Evolutionary conservation across 2,888 invertebrate genomes (phyloP), one percentile per base, ranked within the genome.

Genomic region (Pseudococcus viburni): DNA sequence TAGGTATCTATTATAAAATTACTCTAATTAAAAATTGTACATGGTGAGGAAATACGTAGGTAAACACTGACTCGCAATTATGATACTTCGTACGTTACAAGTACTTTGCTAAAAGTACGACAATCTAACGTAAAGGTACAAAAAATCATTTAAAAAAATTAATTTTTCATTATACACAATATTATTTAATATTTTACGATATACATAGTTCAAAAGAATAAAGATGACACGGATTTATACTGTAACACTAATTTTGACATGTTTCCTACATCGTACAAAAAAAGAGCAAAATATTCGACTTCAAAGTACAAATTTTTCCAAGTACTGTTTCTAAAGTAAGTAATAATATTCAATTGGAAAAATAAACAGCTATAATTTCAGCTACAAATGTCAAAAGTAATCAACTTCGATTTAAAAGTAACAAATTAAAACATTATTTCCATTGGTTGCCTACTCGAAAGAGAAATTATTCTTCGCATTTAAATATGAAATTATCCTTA

Each of bases 41-140:
- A 64, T 19, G 22, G 11, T 64, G 64, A 64, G 64, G 64, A 64
- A 64, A 64, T 64, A 8, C 64, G 64, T 64, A 12, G 59, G 55
- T 55, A 55, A 51, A 51, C 48, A 51, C 48, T 55, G 55, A 55
- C 7, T 55, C 55, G 55, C n/a, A n/a, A 12, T 55, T 55, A 55
- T n/a, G n/a, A 55, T 55, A 55, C 55, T n/a, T 55, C 48, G 48
- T 51, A 51, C n/a, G 55, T 55, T 55, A 55, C 55, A 55, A n/a
- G 55, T 55, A 55, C n/a, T 55, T n/a, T 59, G 3, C 51, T 42
- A 42, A 42, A 59, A 59, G n/a, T 64, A 64, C 64, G 9, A 64
- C 64, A 64, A 64, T 7, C 55, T 55, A 64, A n/a, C n/a, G 17
- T 42, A 42, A n/a, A 22, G 7, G 19, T 64, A 64, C 11, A 64